Conservation (phyloP, 2,113 vertebrate genomes). For the Strix aluco region DNA sequence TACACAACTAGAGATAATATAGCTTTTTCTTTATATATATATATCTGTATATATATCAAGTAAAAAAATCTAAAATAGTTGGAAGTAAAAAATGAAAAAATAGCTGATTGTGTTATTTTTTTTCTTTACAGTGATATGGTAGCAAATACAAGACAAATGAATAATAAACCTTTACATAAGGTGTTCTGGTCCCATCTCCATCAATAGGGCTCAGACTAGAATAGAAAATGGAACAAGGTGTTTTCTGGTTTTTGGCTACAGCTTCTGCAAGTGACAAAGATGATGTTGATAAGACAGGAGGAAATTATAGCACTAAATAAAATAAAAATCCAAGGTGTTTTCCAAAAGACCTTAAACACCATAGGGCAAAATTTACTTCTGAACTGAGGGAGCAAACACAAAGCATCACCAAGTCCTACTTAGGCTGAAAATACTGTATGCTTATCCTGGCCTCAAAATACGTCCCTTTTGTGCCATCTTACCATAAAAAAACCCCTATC, state of each 20-base stretch:
- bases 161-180: constrained; percentile 59
- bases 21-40: constrained; percentile 63
- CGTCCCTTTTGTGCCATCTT: background rate
- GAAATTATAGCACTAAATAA: constrained; percentile 35
- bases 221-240: constrained; percentile 59
- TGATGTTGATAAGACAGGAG: constrained; percentile 2
- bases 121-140: constrained; percentile 77
- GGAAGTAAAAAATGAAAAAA: constrained; percentile 80
- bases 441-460: background rate
- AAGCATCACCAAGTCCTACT: background rate
- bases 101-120: constrained; percentile 62
- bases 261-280: constrained; percentile 69
- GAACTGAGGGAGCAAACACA: background rate
- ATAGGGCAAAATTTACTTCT: constrained; percentile 13
- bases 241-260: constrained; percentile 69
- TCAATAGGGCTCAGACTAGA: constrained; percentile 65
- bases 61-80: constrained; percentile 77
- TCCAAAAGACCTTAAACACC: constrained; percentile 36
- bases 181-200: constrained; percentile 68
- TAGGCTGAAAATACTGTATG: background rate
- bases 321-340: constrained; percentile 36
- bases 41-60: constrained; percentile 70
- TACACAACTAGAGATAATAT: constrained; percentile 74
- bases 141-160: constrained; percentile 72
- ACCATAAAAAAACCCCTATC: fast-evolving